Evolutionary conservation across 2,888 invertebrate species (phyloP).

Genomic region (Platycheirus albimanus): DNA sequence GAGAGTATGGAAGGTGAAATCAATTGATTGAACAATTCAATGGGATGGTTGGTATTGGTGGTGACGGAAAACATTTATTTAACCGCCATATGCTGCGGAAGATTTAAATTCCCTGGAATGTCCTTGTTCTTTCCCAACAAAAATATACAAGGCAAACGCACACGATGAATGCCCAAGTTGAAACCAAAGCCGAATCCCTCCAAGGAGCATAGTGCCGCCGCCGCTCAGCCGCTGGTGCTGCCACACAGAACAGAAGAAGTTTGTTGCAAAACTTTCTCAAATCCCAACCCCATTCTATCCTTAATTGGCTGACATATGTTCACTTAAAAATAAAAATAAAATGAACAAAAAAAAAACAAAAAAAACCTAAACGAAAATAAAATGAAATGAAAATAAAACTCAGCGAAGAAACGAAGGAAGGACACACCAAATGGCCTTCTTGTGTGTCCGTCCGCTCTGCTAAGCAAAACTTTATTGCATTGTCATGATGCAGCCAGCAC

Average conservation of each 20-base stretch:
- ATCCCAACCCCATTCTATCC: constrained; percentile 67
- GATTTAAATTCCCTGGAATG: constrained; percentile 64
- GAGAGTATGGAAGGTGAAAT: constrained; percentile 33
- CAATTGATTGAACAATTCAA: constrained; percentile 65
- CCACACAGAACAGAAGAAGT: constrained; percentile 48
- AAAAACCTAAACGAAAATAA: not conserved
- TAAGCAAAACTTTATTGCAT: constrained; percentile 66
- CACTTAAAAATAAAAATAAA: constrained; percentile 54
- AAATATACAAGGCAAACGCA: constrained; percentile 40
- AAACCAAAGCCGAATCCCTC: constrained; percentile 20
- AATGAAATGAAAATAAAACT: constrained; percentile 16
- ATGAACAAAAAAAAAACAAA: too few species aligned
- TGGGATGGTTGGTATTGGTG: not conserved
- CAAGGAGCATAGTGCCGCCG: constrained; percentile 18
- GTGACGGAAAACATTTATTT: constrained; percentile 51
- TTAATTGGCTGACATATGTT: constrained; percentile 74
- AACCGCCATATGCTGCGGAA: constrained; percentile 61
- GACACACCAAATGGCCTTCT: constrained; percentile 57
- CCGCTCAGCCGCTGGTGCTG: too few species aligned
- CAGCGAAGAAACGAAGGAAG: constrained; percentile 11
- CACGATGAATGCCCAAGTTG: too few species aligned
- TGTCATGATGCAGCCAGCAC: constrained; percentile 49
- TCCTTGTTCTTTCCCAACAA: constrained; percentile 33
- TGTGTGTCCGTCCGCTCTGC: constrained; percentile 49
- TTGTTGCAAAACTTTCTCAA: constrained; percentile 66